phyloP scores from a whole-genome alignment of 2,797 vertebrate genomes.

The Sylvilagus floridanus region DNA sequence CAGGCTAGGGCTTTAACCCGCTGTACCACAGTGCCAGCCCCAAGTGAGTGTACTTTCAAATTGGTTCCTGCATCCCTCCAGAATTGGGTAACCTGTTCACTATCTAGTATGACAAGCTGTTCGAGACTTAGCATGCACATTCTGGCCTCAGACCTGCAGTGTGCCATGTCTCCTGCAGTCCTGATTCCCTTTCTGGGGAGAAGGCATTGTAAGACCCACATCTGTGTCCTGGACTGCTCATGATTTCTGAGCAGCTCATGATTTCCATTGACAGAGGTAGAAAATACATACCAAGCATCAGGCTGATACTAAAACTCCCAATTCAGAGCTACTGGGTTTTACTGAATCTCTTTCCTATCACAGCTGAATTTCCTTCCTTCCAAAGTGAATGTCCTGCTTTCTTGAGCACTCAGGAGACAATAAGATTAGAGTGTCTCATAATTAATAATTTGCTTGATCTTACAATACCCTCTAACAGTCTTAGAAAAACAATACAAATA shows the following conservation, averaged over 20 bases:
- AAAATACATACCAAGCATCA: neutral
- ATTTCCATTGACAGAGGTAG: neutral
- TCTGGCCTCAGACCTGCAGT: neutral
- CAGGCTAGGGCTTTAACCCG: no score
- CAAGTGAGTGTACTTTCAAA: no score
- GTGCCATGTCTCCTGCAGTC: neutral
- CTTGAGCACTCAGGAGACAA: neutral
- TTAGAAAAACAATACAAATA: conserved; percentile 24
- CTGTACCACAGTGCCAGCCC: no score
- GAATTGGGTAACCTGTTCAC: neutral
- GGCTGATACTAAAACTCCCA: neutral
- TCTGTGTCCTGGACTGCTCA: neutral
- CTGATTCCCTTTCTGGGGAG: neutral
- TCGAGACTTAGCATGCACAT: neutral
- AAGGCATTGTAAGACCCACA: neutral
- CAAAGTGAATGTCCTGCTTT: neutral
- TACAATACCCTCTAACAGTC: neutral
- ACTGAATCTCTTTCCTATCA: neutral
- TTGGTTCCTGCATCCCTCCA: neutral
- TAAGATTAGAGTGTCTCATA: neutral
- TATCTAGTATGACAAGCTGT: conserved; percentile 2
- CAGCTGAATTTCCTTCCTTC: neutral
- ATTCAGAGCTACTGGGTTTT: neutral
- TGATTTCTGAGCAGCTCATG: neutral
- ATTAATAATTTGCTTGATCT: conserved; percentile 39